Base-by-base conservation (phyloP, 2,888 invertebrate species). In the Cheilosia grossa region DNA sequence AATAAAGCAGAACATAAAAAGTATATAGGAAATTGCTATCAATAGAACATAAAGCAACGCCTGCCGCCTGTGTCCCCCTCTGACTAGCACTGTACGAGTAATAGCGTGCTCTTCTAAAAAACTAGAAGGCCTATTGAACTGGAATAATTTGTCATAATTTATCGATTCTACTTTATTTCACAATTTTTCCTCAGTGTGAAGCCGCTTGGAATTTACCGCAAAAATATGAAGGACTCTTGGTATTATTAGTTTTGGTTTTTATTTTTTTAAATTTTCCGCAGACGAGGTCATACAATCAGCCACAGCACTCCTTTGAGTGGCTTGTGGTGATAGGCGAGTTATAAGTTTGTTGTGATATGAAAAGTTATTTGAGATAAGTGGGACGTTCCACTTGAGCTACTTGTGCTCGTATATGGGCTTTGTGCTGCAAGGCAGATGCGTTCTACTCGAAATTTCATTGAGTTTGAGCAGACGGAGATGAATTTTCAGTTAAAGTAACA, bases 111-210 rank as follows among this genome's bases (percentile, higher is more conserved):
- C 19, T 63, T 30, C 53, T 6, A 17, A 30, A 77, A 37, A 64
- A 61, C 69, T 69, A 54, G 69, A 40, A 69, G 64, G 44, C 53
- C 79, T 53, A 83, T 79, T 63, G 79, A 78, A 56, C 69, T 53
- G 74, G 49, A 74, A 83, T 83, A 83, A 83, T 83, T 79, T 83
- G 73, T 64, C 70, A 74, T 51, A 24, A 51, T 51, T 51, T 51
- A 83, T 83, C 74, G 74, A 83, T 83, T 73, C 59, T 53, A 79
- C 67, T 83, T 77, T 78, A 73, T 67, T 82, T 49, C 59, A 58
- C 79, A 74, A 54, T 59, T 79, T 70, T 79, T 44, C 51, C 40
- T 53, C 64, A 59, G 51, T 66, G 69, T 77, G 44, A 77, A 82
- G 33, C 59, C 53, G 70, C 54, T 70, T 59, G 72, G 72, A 77